phyloP scores from a whole-genome alignment of 2,113 vertebrate genomes.

The Cisticola juncidis region DNA sequence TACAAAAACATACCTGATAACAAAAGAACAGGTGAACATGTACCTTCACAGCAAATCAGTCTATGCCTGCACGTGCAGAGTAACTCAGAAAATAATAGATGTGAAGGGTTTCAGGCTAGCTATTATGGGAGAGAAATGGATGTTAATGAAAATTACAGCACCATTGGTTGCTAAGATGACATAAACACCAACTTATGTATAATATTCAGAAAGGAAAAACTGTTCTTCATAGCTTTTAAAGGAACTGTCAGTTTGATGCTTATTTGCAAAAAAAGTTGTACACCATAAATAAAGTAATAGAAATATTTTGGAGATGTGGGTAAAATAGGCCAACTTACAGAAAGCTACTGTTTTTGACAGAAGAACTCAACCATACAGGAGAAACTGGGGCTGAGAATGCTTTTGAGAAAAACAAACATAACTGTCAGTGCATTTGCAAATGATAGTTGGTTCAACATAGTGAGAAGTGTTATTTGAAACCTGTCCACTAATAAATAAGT shows the following conservation, averaged over 20 bases:
- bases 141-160: not conserved
- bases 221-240: not conserved
- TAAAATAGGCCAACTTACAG: not conserved
- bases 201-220: not conserved
- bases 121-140: not conserved
- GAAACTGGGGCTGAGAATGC: not conserved
- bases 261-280: not conserved
- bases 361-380: not conserved
- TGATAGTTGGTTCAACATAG: not conserved
- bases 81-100: not conserved
- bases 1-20: not conserved
- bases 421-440: not conserved
- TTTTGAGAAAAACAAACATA: not conserved
- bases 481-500: not conserved
- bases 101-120: not conserved
- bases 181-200: not conserved
- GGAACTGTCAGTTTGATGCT: not conserved
- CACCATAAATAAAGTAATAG: not conserved
- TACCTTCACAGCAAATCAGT: not conserved
- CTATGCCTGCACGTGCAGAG: not conserved
- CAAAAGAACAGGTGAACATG: not conserved
- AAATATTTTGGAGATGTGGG: not conserved
- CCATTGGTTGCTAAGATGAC: not conserved
- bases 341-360: not conserved
- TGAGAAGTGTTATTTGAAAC: not conserved